These are phyloP conservation scores for Aplysina aerophoba DNA, from an alignment of 37 sponge, comb jelly and placozoan genomes.

Conservation along the genomic window DNA sequence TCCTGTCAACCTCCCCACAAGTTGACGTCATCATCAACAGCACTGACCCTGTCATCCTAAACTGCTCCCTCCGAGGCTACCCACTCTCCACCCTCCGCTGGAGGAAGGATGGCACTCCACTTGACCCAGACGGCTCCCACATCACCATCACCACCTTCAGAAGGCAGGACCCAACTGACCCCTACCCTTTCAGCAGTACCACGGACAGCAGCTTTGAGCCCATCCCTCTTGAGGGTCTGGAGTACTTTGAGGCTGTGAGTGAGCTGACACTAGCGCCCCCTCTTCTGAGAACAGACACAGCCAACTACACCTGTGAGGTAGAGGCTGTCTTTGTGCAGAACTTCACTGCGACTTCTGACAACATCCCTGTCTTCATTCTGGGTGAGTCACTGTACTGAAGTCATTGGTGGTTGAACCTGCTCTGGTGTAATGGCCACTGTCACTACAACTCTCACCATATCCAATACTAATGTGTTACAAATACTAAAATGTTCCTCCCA, in stretches of 20 bases:
- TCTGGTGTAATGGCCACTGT: too few species aligned
- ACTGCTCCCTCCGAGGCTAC: constrained; percentile 11
- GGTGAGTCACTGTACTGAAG: constrained; percentile 35
- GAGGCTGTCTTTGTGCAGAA: constrained; percentile 22
- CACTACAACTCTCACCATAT: too few species aligned
- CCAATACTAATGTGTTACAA: too few species aligned
- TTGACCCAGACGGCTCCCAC: background rate
- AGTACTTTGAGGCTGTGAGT: constrained; percentile 52
- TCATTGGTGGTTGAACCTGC: too few species aligned
- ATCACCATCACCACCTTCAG: constrained; percentile 4
- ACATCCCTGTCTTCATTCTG: constrained; percentile 42
- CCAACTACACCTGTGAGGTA: constrained; percentile 64
- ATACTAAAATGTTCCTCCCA: too few species aligned
- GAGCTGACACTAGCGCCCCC: constrained; percentile 34
- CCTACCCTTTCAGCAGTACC: background rate
- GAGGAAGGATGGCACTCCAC: background rate
- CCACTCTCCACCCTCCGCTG: background rate
- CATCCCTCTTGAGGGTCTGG: background rate
- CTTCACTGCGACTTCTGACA: background rate
- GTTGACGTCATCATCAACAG: background rate
- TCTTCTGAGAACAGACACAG: constrained; percentile 63
- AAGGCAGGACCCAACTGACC: background rate
- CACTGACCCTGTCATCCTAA: background rate
- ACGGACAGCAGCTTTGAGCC: background rate
- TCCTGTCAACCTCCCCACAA: constrained; percentile 34